Evolutionary conservation across 2,113 vertebrate genomes (phyloP).

Genomic region (Ranitomeya imitator): DNA sequence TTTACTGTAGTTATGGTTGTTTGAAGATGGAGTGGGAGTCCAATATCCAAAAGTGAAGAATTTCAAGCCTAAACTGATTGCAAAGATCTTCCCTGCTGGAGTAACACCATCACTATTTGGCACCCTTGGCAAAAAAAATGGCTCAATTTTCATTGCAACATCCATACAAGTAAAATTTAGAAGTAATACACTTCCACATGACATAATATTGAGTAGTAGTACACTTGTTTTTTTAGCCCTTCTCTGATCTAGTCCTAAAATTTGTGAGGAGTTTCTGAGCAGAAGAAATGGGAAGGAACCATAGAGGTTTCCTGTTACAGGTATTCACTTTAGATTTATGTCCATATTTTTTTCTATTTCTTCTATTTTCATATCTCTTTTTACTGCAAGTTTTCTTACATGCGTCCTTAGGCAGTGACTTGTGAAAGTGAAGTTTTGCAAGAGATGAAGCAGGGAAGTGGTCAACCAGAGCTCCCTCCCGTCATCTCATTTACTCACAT

Average conservation of each 20-base stretch:
- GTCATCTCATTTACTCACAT: constrained; percentile 50
- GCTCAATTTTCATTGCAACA: not conserved
- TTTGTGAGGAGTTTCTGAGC: not conserved
- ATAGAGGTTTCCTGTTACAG: not conserved
- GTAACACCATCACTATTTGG: not conserved
- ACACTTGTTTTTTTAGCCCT: not conserved
- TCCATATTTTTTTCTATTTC: not conserved
- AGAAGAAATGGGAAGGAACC: not conserved
- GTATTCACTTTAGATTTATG: not conserved
- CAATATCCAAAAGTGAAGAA: no score
- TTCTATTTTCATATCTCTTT: not conserved
- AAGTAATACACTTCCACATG: not conserved
- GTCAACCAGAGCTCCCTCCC: constrained; percentile 53
- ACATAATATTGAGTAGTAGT: not conserved
- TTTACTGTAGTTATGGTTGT: no score
- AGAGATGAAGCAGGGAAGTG: constrained; percentile 53
- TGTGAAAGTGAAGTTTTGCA: constrained; percentile 30
- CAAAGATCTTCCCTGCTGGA: not conserved
- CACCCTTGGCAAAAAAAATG: not conserved
- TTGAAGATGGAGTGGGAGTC: no score
- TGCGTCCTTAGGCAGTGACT: not conserved
- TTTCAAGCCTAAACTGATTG: not conserved
- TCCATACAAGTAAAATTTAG: not conserved
- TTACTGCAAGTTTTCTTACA: not conserved
- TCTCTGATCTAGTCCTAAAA: not conserved